phyloP scores from a whole-genome alignment of 1,140 invertebrate species.

The Trichonephila clavipes region DNA sequence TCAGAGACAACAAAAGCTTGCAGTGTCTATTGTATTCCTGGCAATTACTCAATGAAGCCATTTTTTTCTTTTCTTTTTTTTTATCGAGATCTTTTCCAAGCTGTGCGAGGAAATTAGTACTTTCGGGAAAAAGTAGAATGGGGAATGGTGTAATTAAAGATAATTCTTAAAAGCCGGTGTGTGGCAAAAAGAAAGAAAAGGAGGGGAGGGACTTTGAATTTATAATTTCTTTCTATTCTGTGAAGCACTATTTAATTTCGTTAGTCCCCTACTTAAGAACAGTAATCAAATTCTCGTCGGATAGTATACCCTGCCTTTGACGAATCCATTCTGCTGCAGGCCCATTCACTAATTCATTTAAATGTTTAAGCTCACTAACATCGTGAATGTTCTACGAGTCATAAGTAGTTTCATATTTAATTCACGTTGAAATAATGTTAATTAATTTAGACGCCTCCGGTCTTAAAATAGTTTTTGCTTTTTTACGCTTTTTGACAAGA shows the following conservation, averaged over 20 bases:
- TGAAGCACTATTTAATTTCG: constrained; percentile 64
- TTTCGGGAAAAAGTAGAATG: constrained; percentile 46
- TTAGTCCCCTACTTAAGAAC: constrained; percentile 68
- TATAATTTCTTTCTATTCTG: constrained; percentile 71
- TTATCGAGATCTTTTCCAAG: constrained; percentile 13
- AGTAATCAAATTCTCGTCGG: constrained; percentile 66
- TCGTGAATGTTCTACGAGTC: neutral
- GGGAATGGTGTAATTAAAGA: constrained; percentile 63
- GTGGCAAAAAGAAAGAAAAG: constrained; percentile 16
- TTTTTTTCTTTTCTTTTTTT: neutral
- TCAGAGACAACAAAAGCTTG: constrained; percentile 52
- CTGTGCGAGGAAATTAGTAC: constrained; percentile 45
- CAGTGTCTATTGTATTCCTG: constrained; percentile 57
- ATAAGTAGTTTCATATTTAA: constrained; percentile 51
- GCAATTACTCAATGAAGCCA: constrained; percentile 62
- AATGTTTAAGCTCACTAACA: constrained; percentile 35
- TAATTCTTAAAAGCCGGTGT: constrained; percentile 60
- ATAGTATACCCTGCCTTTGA: constrained; percentile 14
- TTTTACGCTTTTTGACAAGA: neutral
- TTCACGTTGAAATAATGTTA: constrained; percentile 20
- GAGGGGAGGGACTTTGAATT: constrained; percentile 56
- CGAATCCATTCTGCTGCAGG: constrained; percentile 26
- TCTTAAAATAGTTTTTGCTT: neutral
- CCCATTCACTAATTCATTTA: constrained; percentile 50
- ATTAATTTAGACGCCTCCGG: constrained; percentile 51